phyloP scores from a whole-genome alignment of 2,113 vertebrate species.

The Siniperca chuatsi region DNA sequence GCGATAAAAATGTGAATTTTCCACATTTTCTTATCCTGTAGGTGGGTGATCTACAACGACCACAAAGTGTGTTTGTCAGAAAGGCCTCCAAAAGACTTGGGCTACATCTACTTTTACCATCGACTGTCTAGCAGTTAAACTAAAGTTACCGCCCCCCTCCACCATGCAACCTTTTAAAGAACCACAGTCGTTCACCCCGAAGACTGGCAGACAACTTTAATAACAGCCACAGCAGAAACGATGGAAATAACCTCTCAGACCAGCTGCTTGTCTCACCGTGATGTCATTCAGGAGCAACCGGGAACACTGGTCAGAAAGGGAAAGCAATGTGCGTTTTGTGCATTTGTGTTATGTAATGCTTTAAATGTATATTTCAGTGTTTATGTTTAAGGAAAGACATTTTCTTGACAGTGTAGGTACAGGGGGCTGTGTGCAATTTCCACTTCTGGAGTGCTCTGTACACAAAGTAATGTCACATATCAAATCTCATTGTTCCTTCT shows the following conservation, averaged over 20 bases:
- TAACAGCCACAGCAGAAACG: conserved; percentile 68
- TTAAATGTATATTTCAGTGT: conserved; percentile 69
- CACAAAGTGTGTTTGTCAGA: conserved; percentile 98
- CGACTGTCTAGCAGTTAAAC: conserved; percentile 93
- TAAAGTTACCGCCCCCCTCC: conserved; percentile 65
- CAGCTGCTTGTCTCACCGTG: conserved; percentile 61
- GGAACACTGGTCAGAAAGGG: conserved; percentile 65
- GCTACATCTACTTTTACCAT: conserved; percentile 98
- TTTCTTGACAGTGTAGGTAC: conserved; percentile 52
- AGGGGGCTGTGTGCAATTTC: conserved; percentile 80
- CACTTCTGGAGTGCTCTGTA: conserved; percentile 62
- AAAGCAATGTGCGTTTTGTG: conserved; percentile 71
- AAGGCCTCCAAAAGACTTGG: conserved; percentile 97
- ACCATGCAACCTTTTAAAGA: conserved; percentile 77
- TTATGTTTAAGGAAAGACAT: conserved; percentile 47
- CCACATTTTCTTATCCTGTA: conserved; percentile 66
- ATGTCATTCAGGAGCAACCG: conserved; percentile 66
- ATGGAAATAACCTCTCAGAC: conserved; percentile 78
- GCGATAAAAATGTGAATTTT: neutral
- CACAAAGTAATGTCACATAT: conserved; percentile 67
- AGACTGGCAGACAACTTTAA: conserved; percentile 61
- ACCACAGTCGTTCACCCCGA: conserved; percentile 79
- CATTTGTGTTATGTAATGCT: conserved; percentile 67
- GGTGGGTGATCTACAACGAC: conserved; percentile 99
- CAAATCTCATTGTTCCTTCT: conserved; percentile 64